Evolutionary conservation across 2,888 invertebrate genomes (phyloP).

Genomic region (Mellilla xanthometata): DNA sequence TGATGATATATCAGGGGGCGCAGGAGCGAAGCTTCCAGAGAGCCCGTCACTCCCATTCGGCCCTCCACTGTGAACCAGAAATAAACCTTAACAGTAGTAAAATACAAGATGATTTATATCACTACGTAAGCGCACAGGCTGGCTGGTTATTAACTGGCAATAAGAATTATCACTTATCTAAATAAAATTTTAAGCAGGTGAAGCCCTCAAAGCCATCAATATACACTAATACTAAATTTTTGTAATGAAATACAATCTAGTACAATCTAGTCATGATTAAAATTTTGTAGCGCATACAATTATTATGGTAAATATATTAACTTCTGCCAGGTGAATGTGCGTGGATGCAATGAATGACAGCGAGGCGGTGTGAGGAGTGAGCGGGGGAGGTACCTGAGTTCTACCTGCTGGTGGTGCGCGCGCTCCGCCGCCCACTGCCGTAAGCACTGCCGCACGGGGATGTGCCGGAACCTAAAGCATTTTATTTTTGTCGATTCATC

Average conservation of each 20-base stretch:
- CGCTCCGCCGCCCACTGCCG: conserved; percentile 74
- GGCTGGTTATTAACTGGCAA: too few species aligned
- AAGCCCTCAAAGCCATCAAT: conserved; percentile 26
- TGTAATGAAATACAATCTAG: too few species aligned
- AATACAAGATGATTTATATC: too few species aligned
- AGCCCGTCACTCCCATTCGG: conserved; percentile 69
- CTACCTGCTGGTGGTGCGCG: conserved; percentile 82
- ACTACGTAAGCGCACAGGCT: too few species aligned
- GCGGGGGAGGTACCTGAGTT: conserved; percentile 80
- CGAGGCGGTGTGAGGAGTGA: conserved; percentile 47
- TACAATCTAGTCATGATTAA: too few species aligned
- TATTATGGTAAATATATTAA: conserved; percentile 23
- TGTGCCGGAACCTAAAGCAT: conserved; percentile 62
- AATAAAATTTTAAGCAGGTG: conserved; percentile 24
- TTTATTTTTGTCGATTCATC: too few species aligned
- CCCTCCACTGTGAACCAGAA: conserved; percentile 58
- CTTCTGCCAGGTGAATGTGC: conserved; percentile 23
- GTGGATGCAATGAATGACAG: conserved; percentile 29
- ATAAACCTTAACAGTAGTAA: too few species aligned
- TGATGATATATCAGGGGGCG: conserved; percentile 76
- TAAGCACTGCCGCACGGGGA: conserved; percentile 71
- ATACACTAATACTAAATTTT: too few species aligned
- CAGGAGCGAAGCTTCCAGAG: conserved; percentile 65
- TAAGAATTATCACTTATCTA: too few species aligned
- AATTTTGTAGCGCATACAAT: conserved; percentile 1